Conservation (phyloP, 2,888 invertebrate genomes). For the Andrena fulva region DNA sequence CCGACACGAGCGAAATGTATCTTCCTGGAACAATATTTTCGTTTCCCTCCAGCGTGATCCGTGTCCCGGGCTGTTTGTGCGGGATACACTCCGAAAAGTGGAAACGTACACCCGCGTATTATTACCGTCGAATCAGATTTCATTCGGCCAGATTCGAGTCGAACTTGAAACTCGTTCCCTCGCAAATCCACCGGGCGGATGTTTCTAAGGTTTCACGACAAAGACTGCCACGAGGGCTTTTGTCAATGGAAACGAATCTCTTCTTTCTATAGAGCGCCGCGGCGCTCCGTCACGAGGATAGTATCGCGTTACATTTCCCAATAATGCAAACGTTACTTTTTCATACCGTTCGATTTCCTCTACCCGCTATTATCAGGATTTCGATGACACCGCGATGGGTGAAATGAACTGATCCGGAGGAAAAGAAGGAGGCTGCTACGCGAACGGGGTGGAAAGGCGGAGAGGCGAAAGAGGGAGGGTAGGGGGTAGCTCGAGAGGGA, state of each 20-base stretch:
- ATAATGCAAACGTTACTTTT: not conserved
- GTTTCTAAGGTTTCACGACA: conserved; percentile 59
- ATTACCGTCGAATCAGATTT: conserved; percentile 58
- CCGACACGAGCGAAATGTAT: conserved; percentile 51
- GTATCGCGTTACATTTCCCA: not conserved
- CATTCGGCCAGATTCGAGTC: conserved; percentile 58
- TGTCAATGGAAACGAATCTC: not conserved
- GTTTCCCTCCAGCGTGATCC: conserved; percentile 42
- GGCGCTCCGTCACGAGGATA: not conserved
- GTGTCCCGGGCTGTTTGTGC: conserved; percentile 31
- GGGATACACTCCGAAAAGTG: conserved; percentile 19
- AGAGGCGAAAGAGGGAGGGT: conserved; percentile 10
- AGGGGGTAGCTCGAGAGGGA: not conserved
- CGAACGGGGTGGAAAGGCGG: not conserved
- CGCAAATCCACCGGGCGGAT: conserved; percentile 39
- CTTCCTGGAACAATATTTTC: conserved; percentile 70
- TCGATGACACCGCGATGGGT: conserved; percentile 5
- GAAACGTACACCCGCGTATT: conserved; percentile 44
- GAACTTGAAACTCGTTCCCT: conserved; percentile 46
- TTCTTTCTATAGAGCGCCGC: not conserved
- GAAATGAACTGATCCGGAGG: not conserved
- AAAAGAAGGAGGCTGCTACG: not conserved
- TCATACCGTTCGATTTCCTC: not conserved
- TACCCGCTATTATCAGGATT: not conserved
- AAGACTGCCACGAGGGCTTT: not conserved